These are phyloP conservation scores for Ochropleura leucogaster DNA, from an alignment of 2,888 invertebrate species.

Conservation along the genomic window DNA sequence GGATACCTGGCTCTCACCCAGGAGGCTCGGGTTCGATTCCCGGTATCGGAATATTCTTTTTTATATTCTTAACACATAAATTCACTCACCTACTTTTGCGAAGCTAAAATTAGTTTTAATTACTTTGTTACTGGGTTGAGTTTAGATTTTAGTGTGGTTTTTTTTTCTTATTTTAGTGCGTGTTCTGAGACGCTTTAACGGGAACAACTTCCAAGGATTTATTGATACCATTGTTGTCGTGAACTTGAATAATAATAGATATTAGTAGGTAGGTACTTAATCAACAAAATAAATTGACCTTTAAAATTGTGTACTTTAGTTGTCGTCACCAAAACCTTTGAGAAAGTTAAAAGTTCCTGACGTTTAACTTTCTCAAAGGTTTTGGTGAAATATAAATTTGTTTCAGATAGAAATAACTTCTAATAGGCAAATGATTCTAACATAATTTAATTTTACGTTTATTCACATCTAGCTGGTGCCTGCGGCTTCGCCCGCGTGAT, in stretches of 20 bases:
- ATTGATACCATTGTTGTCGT: background rate
- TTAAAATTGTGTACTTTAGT: background rate
- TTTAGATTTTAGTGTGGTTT: conserved; percentile 10
- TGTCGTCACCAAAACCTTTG: too few species aligned
- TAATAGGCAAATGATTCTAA: background rate
- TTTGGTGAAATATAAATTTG: background rate
- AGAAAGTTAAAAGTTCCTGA: too few species aligned
- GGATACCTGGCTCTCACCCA: conserved; percentile 91
- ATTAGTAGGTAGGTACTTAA: background rate
- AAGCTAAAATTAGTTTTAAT: conserved; percentile 34
- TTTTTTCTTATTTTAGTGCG: conserved; percentile 14
- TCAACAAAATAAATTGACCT: background rate
- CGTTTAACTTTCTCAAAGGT: background rate
- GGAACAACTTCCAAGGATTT: background rate
- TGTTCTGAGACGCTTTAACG: background rate
- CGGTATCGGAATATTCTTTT: conserved; percentile 90
- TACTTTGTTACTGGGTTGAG: conserved; percentile 16
- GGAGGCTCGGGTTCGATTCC: conserved; percentile 92
- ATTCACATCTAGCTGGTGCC: too few species aligned
- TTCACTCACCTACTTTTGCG: background rate
- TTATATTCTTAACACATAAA: conserved; percentile 7
- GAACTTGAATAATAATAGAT: background rate
- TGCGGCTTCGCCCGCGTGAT: too few species aligned
- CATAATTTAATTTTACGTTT: background rate
- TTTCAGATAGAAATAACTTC: background rate